Evolutionary conservation across 1,140 invertebrate genomes (phyloP), one percentile per base, ranked within the genome.

Genomic region (Bombyx mandarina): DNA sequence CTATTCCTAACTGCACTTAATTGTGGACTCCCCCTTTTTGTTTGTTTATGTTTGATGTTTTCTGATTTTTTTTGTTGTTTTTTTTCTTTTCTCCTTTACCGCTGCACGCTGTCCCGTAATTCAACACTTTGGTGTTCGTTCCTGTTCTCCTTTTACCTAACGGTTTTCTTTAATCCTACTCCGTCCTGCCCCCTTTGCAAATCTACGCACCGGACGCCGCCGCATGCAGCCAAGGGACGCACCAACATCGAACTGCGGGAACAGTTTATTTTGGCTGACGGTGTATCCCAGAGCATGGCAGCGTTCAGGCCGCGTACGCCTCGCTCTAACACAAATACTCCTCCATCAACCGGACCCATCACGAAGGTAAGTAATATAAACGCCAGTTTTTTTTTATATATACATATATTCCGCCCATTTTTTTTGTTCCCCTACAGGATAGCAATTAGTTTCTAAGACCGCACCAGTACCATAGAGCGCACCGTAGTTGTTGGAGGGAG

Each of bases 231-330:
- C 89, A 99, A 99, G 91, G 98, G 98, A 92, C 94, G 98, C 89
- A 99, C 98, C 86, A 99, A 99, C 91, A 96, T 99, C 89, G 98
- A 99, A 91, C 93, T 99, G 79, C 92, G 98, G 73, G 98, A 99
- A 90, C 96, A 99, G 91, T 99, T 99, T 91, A 98, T 99, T 86
- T 90, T 99, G 90, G 97, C 98, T 70, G 95, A 98, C 86, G 97
- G 97, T 78, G 97, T 98, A 64, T 98, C 96, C 80, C 97, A 99
- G 90, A 95, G 95, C 77, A 98, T 99, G 97, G 95, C 97, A 74
- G 95, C 96, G 71, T 99, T 99, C 92, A 95, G 94, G 89, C 90
- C 94, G 68, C 95, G 95, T 89, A 93, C 93, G 88, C 95, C 95
- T 80, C 93, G 94, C 82, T 93, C 93, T 76, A 92, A 91, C 62